These are phyloP conservation scores for Otolemur garnettii DNA, from an alignment of 2,113 vertebrate genomes.

Conservation along the genomic window DNA sequence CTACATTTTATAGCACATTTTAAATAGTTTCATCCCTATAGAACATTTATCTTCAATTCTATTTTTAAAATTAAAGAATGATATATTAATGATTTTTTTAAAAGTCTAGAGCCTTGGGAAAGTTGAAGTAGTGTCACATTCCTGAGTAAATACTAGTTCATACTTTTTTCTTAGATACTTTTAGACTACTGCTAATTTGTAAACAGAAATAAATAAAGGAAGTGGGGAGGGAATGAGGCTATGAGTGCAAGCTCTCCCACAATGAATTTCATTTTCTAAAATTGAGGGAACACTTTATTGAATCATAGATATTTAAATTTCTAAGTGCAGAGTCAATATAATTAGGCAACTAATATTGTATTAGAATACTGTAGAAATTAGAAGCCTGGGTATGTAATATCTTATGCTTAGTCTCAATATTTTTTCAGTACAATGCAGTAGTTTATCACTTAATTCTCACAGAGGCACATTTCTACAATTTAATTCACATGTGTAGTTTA, in stretches of 20 bases:
- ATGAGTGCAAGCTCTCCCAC: not conserved
- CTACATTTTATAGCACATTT: not conserved
- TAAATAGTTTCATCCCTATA: not conserved
- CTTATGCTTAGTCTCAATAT: not conserved
- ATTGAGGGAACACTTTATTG: conserved; percentile 63
- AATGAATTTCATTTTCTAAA: conserved; percentile 74
- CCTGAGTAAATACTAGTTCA: not conserved
- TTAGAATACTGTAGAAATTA: not conserved
- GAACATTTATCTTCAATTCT: not conserved
- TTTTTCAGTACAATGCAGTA: not conserved
- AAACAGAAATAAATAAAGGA: not conserved
- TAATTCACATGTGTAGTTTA: not conserved
- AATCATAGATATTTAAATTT: conserved; percentile 79
- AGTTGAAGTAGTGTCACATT: not conserved
- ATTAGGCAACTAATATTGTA: conserved; percentile 75
- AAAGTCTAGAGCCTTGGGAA: not conserved
- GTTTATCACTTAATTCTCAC: not conserved
- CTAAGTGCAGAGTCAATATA: conserved; percentile 54
- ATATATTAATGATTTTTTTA: not conserved
- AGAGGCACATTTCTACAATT: not conserved
- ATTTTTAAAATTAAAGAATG: conserved; percentile 38
- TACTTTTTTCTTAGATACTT: not conserved
- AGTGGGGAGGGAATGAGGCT: not conserved
- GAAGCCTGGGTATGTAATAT: not conserved
- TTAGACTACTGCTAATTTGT: not conserved